Evolutionary conservation across 2,113 vertebrate genomes (phyloP), one percentile per base, ranked within the genome.

Genomic region (Rhinichthys klamathensis): DNA sequence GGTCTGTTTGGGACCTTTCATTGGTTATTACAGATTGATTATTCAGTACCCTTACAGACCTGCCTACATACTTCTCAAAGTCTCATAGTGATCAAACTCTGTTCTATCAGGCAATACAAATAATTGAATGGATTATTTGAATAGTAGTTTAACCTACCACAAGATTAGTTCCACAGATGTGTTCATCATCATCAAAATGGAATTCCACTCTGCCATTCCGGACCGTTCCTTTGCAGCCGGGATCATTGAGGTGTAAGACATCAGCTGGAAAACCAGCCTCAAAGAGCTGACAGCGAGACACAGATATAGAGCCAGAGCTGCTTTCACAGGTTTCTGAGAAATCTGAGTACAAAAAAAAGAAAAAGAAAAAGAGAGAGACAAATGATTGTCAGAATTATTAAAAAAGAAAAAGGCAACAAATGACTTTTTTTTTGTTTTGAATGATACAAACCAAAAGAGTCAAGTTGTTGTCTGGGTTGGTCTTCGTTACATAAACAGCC

Each of bases 241-340:
- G 41, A 6, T 95, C 92, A 12, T 6, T 87, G 44, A 95, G 90
- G 32, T 94, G 93, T 3, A 95, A 88, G 18, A 65, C 13, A 1
- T 56, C 27, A 0, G 88, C 21, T 23, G 84, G 75, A 67, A 93
- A 93, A 6, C 93, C 94, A 12, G 89, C 92, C 32, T 92, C 91
- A 89, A 94, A 93, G 56, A 94, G 87, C 82, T 92, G 90, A 56
- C 94, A 94, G n/a, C 93, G 92, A 38, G 94, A 93, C 65, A 94
- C 11, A 1, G 93, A 92, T 61, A 94, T 90, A 13, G 44, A 83
- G 44, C 91, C 93, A 27, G 89, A 72, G 72, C 89, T 89, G 46
- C 89, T 90, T 8, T 15, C 21, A 67, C 94, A 94, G 1, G 75
- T 75, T 61, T 91, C 85, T 13, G 54, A 4, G 9, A 90, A 89